Conservation (phyloP, 1,140 invertebrate species). For the Pollicipes pollicipes region DNA sequence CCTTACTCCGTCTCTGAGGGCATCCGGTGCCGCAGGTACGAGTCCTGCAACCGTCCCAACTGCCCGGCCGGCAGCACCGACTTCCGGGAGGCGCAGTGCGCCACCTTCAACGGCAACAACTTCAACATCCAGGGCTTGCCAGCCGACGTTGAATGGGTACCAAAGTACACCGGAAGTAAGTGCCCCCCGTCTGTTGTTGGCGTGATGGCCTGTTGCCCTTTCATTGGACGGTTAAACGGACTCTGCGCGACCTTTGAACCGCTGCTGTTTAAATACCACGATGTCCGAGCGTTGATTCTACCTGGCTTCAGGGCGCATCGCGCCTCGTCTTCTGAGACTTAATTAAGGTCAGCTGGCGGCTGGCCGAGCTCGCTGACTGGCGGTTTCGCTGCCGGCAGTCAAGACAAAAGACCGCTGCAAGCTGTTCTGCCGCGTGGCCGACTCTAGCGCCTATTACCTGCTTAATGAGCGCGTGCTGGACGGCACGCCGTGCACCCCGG, state of each 20-base stretch:
- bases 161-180: conserved; percentile 57
- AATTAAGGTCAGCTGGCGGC: no score
- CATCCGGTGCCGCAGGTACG: not conserved
- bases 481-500: conserved; percentile 70
- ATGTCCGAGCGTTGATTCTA: not conserved
- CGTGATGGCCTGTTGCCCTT: not conserved
- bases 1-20: not conserved
- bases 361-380: conserved; percentile 10
- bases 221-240: not conserved
- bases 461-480: conserved; percentile 63
- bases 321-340: no score
- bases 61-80: conserved; percentile 41
- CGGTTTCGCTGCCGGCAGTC: conserved; percentile 29
- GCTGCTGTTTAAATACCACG: not conserved
- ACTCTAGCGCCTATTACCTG: conserved; percentile 51
- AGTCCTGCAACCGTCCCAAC: not conserved
- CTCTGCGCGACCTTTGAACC: not conserved
- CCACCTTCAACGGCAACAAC: conserved; percentile 51
- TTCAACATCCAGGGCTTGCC: conserved; percentile 46
- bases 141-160: conserved; percentile 55
- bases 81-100: conserved; percentile 56
- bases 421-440: conserved; percentile 56
- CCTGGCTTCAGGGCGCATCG: no score
- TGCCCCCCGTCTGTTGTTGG: conserved; percentile 10
- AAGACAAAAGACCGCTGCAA: conserved; percentile 59